Base-by-base conservation (phyloP, 2,888 invertebrate genomes). In the Drosophila testacea region DNA sequence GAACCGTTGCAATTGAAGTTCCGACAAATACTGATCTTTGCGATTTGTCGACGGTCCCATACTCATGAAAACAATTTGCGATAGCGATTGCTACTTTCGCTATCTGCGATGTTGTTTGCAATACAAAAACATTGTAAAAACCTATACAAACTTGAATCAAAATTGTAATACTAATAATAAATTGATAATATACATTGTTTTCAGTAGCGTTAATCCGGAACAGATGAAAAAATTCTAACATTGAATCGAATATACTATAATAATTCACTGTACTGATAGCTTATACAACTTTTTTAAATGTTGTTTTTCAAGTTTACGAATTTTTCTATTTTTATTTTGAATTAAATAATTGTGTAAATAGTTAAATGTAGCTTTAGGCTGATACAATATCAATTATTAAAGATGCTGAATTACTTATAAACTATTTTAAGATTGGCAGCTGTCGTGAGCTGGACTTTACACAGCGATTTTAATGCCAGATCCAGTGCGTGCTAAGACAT, bases 21-120 rank as follows among this genome's bases (percentile, higher is more conserved):
- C 55, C 52, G 30, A 16, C 42, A 44, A 16, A 59, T 38, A 87
- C 73, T 85, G 73, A 69, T 47, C 16, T 36, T 22, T n/a, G 30
- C 27, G 13, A 42, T 22, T 22, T 32, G 41, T 13, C 13, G 36
- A 6, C 36, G 5, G 59, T 9, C 10, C 9, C 36, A 38, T 62
- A 48, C 62, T 69, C 34, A 54, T 46, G 13, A 38, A 34, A 27
- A 28, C 34, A 16, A 11, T 27, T 7, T 6, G 27, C 39, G 63
- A 63, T 41, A 47, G 34, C 47, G 34, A 16, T 34, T 48, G n/a
- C 27, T 38, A 39, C 36, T 50, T 32, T n/a, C 39, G 6, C 41
- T 59, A 68, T 55, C 56, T 13, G 27, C 34, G 39, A 6, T 9
- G 28, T 55, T 41, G 46, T 5, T 36, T 27, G 10, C 6, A 41